Conservation (phyloP, 1,140 invertebrate species). For the Fopius arisanus region DNA sequence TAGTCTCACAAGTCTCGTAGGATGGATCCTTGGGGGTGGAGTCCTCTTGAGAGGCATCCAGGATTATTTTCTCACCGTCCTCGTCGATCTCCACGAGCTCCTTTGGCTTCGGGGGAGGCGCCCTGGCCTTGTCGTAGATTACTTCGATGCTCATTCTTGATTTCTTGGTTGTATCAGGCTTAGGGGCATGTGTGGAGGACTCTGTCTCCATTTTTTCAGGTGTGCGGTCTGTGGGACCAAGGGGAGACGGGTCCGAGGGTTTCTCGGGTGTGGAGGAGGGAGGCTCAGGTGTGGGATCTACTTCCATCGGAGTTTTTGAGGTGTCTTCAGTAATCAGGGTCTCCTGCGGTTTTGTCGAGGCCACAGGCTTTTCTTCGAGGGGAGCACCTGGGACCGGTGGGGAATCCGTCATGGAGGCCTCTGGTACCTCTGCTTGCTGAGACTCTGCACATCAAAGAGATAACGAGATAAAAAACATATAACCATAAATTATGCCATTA, state of each 20-base stretch:
- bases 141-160: slow-evolving; percentile 51
- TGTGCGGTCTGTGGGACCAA: not conserved
- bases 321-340: no score
- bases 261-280: no score
- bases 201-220: no score
- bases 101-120: slow-evolving; percentile 37
- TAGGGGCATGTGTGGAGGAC: not conserved
- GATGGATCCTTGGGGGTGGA: slow-evolving; percentile 32
- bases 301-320: not conserved
- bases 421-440: not conserved
- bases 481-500: no score
- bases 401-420: not conserved
- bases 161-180: not conserved
- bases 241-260: not conserved
- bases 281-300: not conserved
- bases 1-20: slow-evolving; percentile 40
- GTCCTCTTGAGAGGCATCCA: slow-evolving; percentile 47
- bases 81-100: slow-evolving; percentile 55
- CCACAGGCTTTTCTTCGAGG: not conserved
- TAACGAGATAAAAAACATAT: no score
- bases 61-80: slow-evolving; percentile 46
- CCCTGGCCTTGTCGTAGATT: slow-evolving; percentile 44
- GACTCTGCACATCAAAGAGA: not conserved
- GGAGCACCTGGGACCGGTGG: not conserved
- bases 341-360: no score